Percentiles rank a stretch among this genome's conserved stretches.
phyloP scores from a whole-genome alignment of 2,888 invertebrate genomes.

The Desoria tigrina region DNA sequence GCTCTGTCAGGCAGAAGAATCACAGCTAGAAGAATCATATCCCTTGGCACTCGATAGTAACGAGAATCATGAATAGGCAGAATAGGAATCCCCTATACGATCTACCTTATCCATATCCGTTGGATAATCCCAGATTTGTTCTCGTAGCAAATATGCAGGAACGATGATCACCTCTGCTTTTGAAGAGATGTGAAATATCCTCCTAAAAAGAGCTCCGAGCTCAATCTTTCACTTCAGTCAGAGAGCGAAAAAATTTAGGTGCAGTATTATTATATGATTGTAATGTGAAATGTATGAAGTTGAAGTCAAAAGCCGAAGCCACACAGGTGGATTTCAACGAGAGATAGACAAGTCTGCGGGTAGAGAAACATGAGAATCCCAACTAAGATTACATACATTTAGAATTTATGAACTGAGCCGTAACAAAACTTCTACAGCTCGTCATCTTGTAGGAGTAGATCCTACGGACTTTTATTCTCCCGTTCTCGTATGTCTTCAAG shows the following conservation, averaged over 20 bases:
- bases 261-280: constrained; percentile 14
- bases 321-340: constrained; percentile 29
- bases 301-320: constrained; percentile 24
- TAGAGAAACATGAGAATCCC: constrained; percentile 41
- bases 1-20: too few relatives aligned
- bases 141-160: too few relatives aligned
- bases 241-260: constrained; percentile 8
- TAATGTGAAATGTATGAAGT: constrained; percentile 17
- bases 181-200: too few relatives aligned
- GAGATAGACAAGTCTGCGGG: constrained; percentile 16
- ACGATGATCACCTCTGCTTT: too few relatives aligned
- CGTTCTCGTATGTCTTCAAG: background rate
- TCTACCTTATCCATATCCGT: too few relatives aligned
- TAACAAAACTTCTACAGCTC: background rate
- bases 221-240: background rate
- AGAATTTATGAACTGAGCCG: constrained; percentile 35
- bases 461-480: background rate
- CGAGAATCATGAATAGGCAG: too few relatives aligned
- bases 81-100: too few relatives aligned
- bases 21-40: too few relatives aligned
- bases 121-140: too few relatives aligned
- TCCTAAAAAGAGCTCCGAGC: constrained; percentile 2
- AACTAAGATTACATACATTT: constrained; percentile 40
- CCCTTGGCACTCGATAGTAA: too few relatives aligned
- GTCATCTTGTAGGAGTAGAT: background rate